These are phyloP conservation scores for Furnarius figulus DNA, from an alignment of 2,113 vertebrate genomes.

Conservation along the genomic window DNA sequence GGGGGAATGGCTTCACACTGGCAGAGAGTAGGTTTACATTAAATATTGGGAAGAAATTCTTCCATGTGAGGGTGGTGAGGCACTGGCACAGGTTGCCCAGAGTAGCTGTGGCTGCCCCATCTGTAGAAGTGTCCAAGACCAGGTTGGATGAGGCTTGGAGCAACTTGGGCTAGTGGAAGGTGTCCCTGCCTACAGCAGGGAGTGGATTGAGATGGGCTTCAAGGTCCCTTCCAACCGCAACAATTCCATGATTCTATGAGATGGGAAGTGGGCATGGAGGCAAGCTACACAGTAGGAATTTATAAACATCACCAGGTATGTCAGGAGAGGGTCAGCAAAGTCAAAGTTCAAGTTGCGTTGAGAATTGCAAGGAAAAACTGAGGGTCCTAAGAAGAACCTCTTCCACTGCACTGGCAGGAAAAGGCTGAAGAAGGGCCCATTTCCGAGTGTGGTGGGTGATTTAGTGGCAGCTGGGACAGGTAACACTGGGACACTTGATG, in stretches of 20 bases:
- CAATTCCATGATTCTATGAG: neutral
- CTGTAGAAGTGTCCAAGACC: neutral
- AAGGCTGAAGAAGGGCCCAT: neutral
- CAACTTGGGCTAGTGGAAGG: neutral
- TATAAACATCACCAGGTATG: neutral
- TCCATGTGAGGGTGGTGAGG: neutral
- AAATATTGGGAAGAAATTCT: neutral
- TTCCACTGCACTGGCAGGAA: neutral
- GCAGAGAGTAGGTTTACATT: neutral
- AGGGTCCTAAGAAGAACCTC: neutral
- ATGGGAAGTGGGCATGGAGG: neutral
- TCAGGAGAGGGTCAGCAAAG: neutral
- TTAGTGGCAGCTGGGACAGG: neutral
- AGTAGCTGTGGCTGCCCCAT: neutral
- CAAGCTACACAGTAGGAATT: neutral
- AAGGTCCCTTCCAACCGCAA: neutral
- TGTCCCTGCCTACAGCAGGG: neutral
- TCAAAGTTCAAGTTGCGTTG: neutral
- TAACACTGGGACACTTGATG: neutral
- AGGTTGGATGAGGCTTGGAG: neutral
- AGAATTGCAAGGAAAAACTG: neutral
- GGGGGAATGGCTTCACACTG: neutral
- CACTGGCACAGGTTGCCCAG: neutral
- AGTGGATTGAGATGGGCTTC: neutral
- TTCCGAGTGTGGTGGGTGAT: neutral